phyloP scores from a whole-genome alignment of 2,888 invertebrate species.

The Halictus ligatus region DNA sequence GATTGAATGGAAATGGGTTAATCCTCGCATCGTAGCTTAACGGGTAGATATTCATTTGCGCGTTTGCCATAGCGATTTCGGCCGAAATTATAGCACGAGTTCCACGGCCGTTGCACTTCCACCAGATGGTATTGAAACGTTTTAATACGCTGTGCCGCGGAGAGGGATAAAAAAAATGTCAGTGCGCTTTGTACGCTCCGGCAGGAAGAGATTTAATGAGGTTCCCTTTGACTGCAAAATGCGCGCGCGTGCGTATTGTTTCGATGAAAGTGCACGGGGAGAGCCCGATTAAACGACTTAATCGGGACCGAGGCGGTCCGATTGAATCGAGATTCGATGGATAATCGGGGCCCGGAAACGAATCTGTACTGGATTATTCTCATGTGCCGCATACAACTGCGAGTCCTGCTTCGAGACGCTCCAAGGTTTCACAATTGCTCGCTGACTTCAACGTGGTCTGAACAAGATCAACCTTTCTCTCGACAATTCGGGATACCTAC shows the following conservation, averaged over 20 bases:
- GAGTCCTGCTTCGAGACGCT: not conserved
- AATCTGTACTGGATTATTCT: slow-evolving; percentile 9
- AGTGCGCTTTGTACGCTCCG: slow-evolving; percentile 14
- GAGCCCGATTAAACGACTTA: slow-evolving; percentile 28
- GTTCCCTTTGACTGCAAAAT: slow-evolving; percentile 34
- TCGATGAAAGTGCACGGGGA: slow-evolving; percentile 14
- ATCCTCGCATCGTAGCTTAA: not conserved
- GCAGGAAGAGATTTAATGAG: slow-evolving; percentile 34
- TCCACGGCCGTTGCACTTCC: not conserved
- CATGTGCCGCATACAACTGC: not conserved
- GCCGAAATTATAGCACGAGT: not conserved
- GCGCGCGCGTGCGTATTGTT: slow-evolving; percentile 18
- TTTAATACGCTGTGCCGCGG: slow-evolving; percentile 18
- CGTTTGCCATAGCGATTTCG: not conserved
- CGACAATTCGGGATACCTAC: not conserved
- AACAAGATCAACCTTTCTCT: not conserved
- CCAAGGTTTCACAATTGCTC: not conserved
- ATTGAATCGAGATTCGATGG: slow-evolving; percentile 13
- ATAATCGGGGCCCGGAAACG: slow-evolving; percentile 13
- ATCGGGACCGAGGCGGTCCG: slow-evolving; percentile 13
- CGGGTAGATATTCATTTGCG: not conserved
- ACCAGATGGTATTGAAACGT: slow-evolving; percentile 18
- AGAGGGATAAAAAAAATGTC: not conserved
- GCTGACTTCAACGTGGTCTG: not conserved
- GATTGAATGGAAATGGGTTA: not conserved